phyloP scores from a whole-genome alignment of 2,797 vertebrate genomes.

The Acanthis flammea region DNA sequence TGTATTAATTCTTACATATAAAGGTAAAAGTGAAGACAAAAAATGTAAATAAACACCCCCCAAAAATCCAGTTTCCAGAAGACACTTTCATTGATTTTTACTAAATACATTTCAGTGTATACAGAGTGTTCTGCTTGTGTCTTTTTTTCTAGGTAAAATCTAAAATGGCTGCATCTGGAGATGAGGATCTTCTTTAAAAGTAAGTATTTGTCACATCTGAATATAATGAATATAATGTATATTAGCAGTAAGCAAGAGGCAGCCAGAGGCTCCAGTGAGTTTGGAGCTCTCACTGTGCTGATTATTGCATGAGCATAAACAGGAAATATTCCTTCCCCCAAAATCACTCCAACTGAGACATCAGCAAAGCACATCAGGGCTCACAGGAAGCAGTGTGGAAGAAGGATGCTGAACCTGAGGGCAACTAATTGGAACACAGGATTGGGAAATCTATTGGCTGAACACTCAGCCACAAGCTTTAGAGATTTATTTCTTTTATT shows the following conservation, averaged over 20 bases:
- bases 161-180: background rate
- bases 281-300: background rate
- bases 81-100: background rate
- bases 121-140: fast-evolving
- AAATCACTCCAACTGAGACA: background rate
- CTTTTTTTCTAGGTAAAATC: background rate
- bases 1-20: background rate
- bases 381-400: background rate
- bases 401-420: background rate
- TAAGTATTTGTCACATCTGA: background rate
- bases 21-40: background rate
- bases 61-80: background rate
- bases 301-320: background rate
- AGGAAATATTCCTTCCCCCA: background rate
- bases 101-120: background rate
- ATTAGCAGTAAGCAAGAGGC: background rate
- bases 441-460: background rate
- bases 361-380: background rate
- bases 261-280: background rate
- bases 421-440: slow-evolving; percentile 6
- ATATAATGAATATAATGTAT: too few relatives aligned
- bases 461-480: background rate
- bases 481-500: background rate
- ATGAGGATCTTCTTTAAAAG: background rate
- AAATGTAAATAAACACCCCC: fast-evolving